Evolutionary conservation across 2,888 invertebrate genomes (phyloP).

Genomic region (Ophion ellenae): DNA sequence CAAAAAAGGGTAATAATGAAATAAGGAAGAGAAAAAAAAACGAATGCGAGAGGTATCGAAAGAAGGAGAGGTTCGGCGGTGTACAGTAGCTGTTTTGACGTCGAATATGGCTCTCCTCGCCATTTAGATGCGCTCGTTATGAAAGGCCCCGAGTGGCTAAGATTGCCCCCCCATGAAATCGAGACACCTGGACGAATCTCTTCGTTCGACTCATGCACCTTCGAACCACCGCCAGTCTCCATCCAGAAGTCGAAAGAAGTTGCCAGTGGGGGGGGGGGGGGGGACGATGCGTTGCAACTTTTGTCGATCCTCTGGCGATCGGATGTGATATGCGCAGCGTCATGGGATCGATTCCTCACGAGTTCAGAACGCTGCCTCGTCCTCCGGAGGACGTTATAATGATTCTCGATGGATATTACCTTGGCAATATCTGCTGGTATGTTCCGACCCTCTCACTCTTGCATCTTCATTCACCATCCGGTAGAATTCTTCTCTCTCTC

Average conservation of each 20-base stretch:
- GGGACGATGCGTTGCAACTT: constrained; percentile 47
- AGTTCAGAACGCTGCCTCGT: constrained; percentile 44
- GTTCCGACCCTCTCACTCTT: constrained; percentile 40
- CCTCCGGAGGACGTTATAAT: constrained; percentile 52
- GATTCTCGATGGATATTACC: constrained; percentile 52
- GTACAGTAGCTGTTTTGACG: constrained; percentile 78
- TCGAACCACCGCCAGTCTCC: constrained; percentile 17
- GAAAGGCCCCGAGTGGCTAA: constrained; percentile 73
- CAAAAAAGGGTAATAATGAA: constrained; percentile 22
- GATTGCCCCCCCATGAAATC: constrained; percentile 80
- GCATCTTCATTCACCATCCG: constrained; percentile 32
- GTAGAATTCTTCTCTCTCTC: constrained; percentile 12
- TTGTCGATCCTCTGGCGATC: constrained; percentile 41
- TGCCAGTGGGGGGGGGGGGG: neutral
- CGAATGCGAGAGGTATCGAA: constrained; percentile 21
- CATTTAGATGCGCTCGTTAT: constrained; percentile 81
- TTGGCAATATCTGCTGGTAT: constrained; percentile 32
- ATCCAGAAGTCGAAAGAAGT: neutral
- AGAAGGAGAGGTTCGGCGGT: constrained; percentile 34
- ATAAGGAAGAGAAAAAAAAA: constrained; percentile 24
- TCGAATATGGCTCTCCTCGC: constrained; percentile 79
- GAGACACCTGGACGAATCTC: constrained; percentile 70
- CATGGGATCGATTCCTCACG: constrained; percentile 63
- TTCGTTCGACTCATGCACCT: constrained; percentile 33
- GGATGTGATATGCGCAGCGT: constrained; percentile 56